Conservation (phyloP, 2,888 invertebrate genomes). For the Cheilosia vernalis region DNA sequence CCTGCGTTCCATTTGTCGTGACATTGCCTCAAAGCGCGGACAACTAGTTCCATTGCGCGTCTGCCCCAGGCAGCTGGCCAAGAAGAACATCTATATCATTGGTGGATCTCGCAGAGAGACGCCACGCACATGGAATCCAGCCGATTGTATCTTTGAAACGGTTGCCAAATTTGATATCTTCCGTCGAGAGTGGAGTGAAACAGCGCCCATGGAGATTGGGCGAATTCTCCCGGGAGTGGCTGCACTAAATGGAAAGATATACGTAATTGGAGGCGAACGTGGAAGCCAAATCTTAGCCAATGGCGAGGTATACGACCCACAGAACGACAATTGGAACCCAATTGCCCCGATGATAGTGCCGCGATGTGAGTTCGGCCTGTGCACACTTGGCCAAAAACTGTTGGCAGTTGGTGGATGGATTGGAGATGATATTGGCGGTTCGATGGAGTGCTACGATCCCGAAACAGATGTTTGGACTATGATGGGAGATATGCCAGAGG, state of each 20-base stretch:
- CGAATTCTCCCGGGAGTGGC: slow-evolving; percentile 95
- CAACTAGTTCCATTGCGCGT: slow-evolving; percentile 90
- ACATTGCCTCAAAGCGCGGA: slow-evolving; percentile 90
- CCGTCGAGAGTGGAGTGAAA: slow-evolving; percentile 90
- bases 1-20: slow-evolving; percentile 90
- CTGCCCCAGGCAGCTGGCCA: slow-evolving; percentile 92
- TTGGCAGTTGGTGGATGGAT: slow-evolving; percentile 97
- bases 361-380: slow-evolving; percentile 94
- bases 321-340: slow-evolving; percentile 86
- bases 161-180: slow-evolving; percentile 91
- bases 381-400: slow-evolving; percentile 91
- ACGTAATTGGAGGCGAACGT: slow-evolving; percentile 95
- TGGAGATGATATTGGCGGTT: slow-evolving; percentile 94
- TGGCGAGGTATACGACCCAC: slow-evolving; percentile 93
- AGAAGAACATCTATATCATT: slow-evolving; percentile 93
- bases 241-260: slow-evolving; percentile 92
- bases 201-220: slow-evolving; percentile 92
- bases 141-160: slow-evolving; percentile 92
- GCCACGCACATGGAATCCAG: slow-evolving; percentile 89
- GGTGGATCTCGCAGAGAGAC: slow-evolving; percentile 94
- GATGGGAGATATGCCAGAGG: slow-evolving; percentile 91
- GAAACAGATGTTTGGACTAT: slow-evolving; percentile 90
- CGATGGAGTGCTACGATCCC: slow-evolving; percentile 94
- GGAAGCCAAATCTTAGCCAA: slow-evolving; percentile 94
- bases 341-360: slow-evolving; percentile 91